Evolutionary conservation across 2,797 vertebrate species (phyloP).

Genomic region (Artibeus lituratus): DNA sequence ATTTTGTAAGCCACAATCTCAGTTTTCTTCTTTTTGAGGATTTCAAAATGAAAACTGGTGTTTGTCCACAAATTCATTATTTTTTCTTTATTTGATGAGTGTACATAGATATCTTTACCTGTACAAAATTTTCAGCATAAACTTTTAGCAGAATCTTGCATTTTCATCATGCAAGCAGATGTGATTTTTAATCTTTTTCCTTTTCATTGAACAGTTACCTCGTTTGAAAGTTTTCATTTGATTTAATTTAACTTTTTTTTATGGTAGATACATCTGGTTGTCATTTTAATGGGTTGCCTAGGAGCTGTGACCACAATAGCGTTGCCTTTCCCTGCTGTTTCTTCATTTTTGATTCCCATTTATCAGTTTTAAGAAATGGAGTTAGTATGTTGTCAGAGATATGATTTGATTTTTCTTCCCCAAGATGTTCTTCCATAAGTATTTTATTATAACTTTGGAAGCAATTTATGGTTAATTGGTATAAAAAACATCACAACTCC

Average conservation of each 20-base stretch:
- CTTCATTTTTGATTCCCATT: neutral
- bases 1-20: neutral
- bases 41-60: neutral
- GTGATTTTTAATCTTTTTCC: constrained; percentile 63
- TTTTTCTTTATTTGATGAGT: neutral
- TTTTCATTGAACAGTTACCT: constrained; percentile 53
- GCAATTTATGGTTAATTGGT: neutral
- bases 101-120: neutral
- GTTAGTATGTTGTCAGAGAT: neutral
- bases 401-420: neutral
- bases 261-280: constrained; percentile 18
- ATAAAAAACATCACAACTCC: neutral
- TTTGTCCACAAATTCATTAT: neutral
- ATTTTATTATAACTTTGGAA: neutral
- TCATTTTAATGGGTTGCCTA: constrained; percentile 61
- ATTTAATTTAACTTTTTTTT: constrained; percentile 47
- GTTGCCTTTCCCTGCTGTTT: constrained; percentile 17
- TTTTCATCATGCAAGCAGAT: constrained; percentile 54
- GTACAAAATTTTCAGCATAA: constrained; percentile 28
- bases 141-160: neutral
- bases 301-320: neutral
- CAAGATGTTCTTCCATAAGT: neutral
- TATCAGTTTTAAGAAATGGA: neutral
- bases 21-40: neutral
- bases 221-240: constrained; percentile 56